phyloP scores from a whole-genome alignment of 1,140 invertebrate genomes.

The Aphaenogaster ashmeadi region DNA sequence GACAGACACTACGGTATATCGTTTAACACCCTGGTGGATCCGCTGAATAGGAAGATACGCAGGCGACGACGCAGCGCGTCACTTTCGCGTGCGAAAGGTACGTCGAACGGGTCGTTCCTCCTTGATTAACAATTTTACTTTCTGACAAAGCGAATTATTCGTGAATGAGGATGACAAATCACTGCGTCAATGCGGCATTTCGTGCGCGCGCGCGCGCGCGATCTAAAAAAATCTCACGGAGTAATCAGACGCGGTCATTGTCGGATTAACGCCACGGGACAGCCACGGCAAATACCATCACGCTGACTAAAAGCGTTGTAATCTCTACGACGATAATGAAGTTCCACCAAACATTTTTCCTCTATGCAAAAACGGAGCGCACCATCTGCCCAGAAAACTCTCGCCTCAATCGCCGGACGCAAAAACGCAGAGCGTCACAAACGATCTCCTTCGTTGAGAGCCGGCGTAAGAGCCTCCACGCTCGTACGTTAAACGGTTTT shows the following conservation, averaged over 20 bases:
- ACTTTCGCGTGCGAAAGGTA: constrained; percentile 36
- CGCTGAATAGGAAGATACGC: constrained; percentile 42
- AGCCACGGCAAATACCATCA: constrained; percentile 42
- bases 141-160: constrained; percentile 32
- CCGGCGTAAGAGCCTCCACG: constrained; percentile 46
- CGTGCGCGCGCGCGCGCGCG: neutral
- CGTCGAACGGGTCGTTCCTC: constrained; percentile 4
- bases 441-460: constrained; percentile 55
- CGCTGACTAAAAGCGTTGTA: constrained; percentile 56
- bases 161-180: constrained; percentile 47
- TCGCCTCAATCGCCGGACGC: constrained; percentile 31
- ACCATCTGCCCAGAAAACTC: constrained; percentile 55
- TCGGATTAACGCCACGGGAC: constrained; percentile 41
- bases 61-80: constrained; percentile 32
- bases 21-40: constrained; percentile 65
- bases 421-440: constrained; percentile 56
- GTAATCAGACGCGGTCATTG: constrained; percentile 51
- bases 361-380: constrained; percentile 43
- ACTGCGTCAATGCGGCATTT: neutral
- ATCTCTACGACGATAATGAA: constrained; percentile 58
- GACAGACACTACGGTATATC: constrained; percentile 63
- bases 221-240: neutral
- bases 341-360: constrained; percentile 55
- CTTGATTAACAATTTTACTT: constrained; percentile 45
- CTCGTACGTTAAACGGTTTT: constrained; percentile 45